Percentiles rank a stretch among this genome's conserved stretches.
These are phyloP conservation scores for Alviniconcha marisindica DNA, from an alignment of 1,140 invertebrate genomes.

Conservation along the genomic window DNA sequence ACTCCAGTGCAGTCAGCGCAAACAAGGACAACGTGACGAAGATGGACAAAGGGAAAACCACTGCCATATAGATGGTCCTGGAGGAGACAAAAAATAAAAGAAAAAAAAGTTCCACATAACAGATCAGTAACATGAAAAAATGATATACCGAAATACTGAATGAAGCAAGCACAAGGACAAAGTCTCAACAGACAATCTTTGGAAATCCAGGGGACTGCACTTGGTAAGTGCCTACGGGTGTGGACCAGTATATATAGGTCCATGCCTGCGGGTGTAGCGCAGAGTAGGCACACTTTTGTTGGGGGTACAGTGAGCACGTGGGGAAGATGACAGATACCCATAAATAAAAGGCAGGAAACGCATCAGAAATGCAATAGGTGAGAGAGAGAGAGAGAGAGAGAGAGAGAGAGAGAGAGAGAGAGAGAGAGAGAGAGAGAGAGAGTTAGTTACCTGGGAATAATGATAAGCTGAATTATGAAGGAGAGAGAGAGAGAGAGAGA, in stretches of 20 bases:
- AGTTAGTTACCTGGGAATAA: not conserved
- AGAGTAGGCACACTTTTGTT: no score
- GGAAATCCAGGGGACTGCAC: no score
- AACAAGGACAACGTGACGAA: conserved; percentile 78
- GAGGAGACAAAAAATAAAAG: conserved; percentile 30
- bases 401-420: conserved; percentile 17
- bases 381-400: conserved; percentile 9
- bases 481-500: not conserved
- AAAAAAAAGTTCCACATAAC: conserved; percentile 18
- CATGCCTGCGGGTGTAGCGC: no score
- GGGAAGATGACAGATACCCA: no score
- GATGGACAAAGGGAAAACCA: conserved; percentile 69
- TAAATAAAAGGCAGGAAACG: not conserved
- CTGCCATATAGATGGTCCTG: conserved; percentile 55
- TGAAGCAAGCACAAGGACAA: no score
- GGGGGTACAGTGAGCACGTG: no score
- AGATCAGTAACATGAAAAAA: no score
- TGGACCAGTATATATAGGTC: no score
- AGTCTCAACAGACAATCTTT: no score
- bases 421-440: conserved; percentile 17
- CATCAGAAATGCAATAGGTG: no score
- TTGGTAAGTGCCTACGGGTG: no score
- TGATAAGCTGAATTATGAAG: not conserved
- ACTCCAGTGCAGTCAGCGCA: conserved; percentile 56
- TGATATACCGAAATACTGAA: no score